Evolutionary conservation across 2,888 invertebrate genomes (phyloP).

Genomic region (Tipula vernalis): DNA sequence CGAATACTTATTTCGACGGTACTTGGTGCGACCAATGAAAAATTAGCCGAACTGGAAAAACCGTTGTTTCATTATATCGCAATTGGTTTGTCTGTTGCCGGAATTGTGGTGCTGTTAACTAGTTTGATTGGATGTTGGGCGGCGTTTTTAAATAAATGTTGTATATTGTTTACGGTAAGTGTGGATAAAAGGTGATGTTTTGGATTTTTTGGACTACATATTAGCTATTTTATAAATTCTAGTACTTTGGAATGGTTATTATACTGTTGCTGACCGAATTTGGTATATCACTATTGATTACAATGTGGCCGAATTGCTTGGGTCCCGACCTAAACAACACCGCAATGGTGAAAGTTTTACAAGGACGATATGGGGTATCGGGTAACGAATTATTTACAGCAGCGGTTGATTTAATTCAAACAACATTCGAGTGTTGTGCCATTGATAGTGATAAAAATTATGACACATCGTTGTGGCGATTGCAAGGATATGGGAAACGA

Average conservation of each 20-base stretch:
- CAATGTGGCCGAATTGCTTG: constrained; percentile 64
- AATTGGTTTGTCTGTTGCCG: constrained; percentile 53
- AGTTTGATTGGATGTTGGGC: constrained; percentile 74
- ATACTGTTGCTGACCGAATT: constrained; percentile 55
- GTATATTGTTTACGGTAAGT: constrained; percentile 55
- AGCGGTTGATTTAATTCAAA: constrained; percentile 68
- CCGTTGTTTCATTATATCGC: constrained; percentile 68
- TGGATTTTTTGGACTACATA: background rate
- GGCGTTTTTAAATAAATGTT: constrained; percentile 60
- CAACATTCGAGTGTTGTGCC: constrained; percentile 62
- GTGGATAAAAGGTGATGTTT: background rate
- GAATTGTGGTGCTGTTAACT: constrained; percentile 52
- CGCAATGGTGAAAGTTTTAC: constrained; percentile 56
- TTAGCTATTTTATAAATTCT: constrained; percentile 16
- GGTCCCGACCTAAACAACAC: constrained; percentile 56
- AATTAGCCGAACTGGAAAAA: constrained; percentile 45
- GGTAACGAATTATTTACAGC: constrained; percentile 59
- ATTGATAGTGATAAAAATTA: constrained; percentile 67
- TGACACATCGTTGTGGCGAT: constrained; percentile 67
- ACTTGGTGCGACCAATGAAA: constrained; percentile 44
- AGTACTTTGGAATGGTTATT: constrained; percentile 61
- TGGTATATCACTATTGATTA: constrained; percentile 54
- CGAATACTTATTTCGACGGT: constrained; percentile 59
- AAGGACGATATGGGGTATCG: constrained; percentile 63
- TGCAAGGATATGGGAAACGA: constrained; percentile 58